Conservation (phyloP, 1,140 invertebrate species). For the Acyrthosiphon pisum region DNA sequence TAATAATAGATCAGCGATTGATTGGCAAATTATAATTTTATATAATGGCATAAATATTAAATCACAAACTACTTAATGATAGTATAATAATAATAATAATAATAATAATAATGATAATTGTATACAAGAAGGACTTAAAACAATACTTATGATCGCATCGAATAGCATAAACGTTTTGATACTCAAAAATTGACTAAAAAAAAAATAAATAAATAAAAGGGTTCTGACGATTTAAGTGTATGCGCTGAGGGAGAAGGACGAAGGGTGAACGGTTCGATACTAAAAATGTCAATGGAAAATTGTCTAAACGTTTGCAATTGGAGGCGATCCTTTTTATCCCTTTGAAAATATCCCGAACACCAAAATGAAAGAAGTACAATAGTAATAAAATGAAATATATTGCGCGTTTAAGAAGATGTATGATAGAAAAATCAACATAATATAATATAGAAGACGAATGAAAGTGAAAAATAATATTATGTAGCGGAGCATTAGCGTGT, state of each 20-base stretch:
- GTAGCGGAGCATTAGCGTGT: not conserved
- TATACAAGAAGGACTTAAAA: conserved; percentile 30
- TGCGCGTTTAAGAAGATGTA: not conserved
- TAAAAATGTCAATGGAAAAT: not conserved
- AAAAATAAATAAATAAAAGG: not conserved
- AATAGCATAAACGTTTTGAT: conserved; percentile 52
- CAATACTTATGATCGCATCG: conserved; percentile 48
- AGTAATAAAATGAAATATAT: not conserved
- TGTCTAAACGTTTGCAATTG: conserved; percentile 47
- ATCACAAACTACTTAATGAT: conserved; percentile 52
- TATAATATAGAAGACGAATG: not conserved
- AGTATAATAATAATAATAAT: conserved; percentile 34
- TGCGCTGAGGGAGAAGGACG: not conserved
- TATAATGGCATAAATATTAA: conserved; percentile 56
- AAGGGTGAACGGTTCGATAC: not conserved
- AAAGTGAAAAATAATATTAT: not conserved
- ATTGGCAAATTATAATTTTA: conserved; percentile 54
- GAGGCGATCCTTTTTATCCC: conserved; percentile 52
- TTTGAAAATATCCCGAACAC: conserved; percentile 51
- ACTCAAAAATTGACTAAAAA: conserved; percentile 30
- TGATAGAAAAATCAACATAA: not conserved
- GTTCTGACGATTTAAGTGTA: not conserved
- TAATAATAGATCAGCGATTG: conserved; percentile 31
- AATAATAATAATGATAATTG: conserved; percentile 42
- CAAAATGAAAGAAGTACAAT: conserved; percentile 8